Evolutionary conservation across 37 sponge, comb jelly and placozoan species (phyloP), one percentile per base, ranked within the genome.

Genomic region (Ianthella basta): DNA sequence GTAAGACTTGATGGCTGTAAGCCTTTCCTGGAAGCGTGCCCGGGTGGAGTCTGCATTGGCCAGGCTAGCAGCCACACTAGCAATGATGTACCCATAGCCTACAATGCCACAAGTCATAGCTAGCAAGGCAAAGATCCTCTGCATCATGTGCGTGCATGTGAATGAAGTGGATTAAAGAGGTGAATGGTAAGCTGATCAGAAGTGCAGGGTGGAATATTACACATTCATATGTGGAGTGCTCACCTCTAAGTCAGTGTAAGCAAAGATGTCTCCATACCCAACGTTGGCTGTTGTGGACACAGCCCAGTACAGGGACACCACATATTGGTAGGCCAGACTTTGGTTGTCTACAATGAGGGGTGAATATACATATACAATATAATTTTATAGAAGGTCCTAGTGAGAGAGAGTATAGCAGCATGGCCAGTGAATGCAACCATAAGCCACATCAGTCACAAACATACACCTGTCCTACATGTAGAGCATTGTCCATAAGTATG

Each of bases 231-330:
- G 27, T 30, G 34, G 1, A 35, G 12, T 32, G 38, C 54, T 13
- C 25, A 75, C 78, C 53, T 75, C 78, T 24, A 75, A 24, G 25
- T 50, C 69, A 74, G 84, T 89, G 79, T 87, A 59, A 24, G 95
- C 83, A 61, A 65, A 73, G n/a, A 95, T 84, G 66, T 95, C 95
- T 81, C 95, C 95, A 80, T 91, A 95, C 15, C 95, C 95, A 24
- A 88, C 88, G 33, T 89, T 75, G 44, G 95, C 88, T 14, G 61
- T 78, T 59, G 95, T 95, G 38, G 92, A 83, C 14, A 86, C 66
- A 37, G 95, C 70, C 89, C 90, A 95, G 85, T 95, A 95, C 36
- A 95, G 56, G 18, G 95, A 95, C n/a, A 84, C 78, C 73, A 95
- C 77, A 69, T 95, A 95, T 55, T 91, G 78, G 25, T 75, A 75